These are phyloP conservation scores for Paradisaea rubra DNA, from an alignment of 2,113 vertebrate genomes.

Conservation along the genomic window DNA sequence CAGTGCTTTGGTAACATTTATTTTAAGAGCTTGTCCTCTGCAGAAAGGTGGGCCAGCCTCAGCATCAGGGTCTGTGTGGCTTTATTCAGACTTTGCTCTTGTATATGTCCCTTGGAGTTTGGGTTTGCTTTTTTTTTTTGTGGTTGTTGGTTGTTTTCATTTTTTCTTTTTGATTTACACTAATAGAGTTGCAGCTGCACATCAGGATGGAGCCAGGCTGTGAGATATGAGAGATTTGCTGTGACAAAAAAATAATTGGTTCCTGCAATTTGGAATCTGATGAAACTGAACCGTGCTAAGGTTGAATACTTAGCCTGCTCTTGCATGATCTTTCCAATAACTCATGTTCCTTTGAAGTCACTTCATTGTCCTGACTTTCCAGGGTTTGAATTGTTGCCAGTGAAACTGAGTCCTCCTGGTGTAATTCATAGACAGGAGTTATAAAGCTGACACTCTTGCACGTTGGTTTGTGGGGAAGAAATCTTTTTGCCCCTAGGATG, in stretches of 20 bases:
- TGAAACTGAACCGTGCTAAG: conserved; percentile 13
- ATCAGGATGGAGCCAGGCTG: not conserved
- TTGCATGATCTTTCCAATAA: conserved; percentile 47
- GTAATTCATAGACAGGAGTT: conserved; percentile 12
- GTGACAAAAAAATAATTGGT: not conserved
- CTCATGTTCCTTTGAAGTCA: conserved; percentile 13
- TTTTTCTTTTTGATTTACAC: not conserved
- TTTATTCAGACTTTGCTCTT: not conserved
- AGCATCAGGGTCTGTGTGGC: not conserved
- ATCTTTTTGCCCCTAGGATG: not conserved
- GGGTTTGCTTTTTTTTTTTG: not conserved
- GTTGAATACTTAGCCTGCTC: not conserved
- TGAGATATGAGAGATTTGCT: not conserved
- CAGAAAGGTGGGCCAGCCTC: not conserved
- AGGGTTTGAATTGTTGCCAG: conserved; percentile 36
- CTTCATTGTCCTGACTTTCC: not conserved
- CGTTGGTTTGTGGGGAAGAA: not conserved
- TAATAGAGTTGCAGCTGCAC: conserved; percentile 9
- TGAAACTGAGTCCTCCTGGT: not conserved
- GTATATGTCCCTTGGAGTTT: not conserved
- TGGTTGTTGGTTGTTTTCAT: not conserved
- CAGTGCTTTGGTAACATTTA: not conserved
- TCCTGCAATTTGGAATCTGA: conserved; percentile 45
- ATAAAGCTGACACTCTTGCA: not conserved
- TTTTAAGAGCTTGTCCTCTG: not conserved